Percentiles rank a stretch among this genome's conserved stretches.
Evolutionary conservation across 2,888 invertebrate genomes (phyloP).

Genomic region (Kuschelorhynchus macadamiae): DNA sequence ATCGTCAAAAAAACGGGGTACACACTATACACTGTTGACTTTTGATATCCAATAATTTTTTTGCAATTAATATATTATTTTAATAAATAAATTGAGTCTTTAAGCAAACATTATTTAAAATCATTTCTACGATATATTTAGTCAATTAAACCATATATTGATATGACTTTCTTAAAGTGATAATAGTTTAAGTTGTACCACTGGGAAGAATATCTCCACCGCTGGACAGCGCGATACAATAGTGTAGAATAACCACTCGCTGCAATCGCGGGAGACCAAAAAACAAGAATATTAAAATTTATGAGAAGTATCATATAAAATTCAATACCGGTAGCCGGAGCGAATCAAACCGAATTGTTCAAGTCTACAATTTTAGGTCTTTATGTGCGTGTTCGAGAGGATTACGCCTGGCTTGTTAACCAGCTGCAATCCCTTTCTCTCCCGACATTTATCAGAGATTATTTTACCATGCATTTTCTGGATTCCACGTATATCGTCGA

Average conservation of each 20-base stretch:
- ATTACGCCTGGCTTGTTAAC: conserved; percentile 55
- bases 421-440: conserved; percentile 57
- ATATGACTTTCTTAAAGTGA: too few species aligned
- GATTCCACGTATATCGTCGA: conserved; percentile 33
- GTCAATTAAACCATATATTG: too few species aligned
- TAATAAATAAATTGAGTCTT: too few species aligned
- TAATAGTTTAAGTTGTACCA: too few species aligned
- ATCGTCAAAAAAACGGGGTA: too few species aligned
- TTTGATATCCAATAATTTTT: too few species aligned
- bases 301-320: conserved; percentile 56
- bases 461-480: conserved; percentile 55
- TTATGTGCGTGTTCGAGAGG: conserved; percentile 55
- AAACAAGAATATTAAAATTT: conserved; percentile 36
- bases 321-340: conserved; percentile 62
- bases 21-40: too few species aligned
- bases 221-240: conserved; percentile 1
- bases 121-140: too few species aligned
- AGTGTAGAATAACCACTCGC: conserved; percentile 13
- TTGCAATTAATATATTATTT: too few species aligned
- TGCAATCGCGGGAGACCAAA: conserved; percentile 15
- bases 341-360: conserved; percentile 59
- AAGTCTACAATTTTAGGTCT: conserved; percentile 62
- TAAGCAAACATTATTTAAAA: too few species aligned
- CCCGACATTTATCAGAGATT: conserved; percentile 59
- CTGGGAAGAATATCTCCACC: too few species aligned